Conservation (phyloP, 2,888 invertebrate genomes). For the Lamproptera curius region DNA sequence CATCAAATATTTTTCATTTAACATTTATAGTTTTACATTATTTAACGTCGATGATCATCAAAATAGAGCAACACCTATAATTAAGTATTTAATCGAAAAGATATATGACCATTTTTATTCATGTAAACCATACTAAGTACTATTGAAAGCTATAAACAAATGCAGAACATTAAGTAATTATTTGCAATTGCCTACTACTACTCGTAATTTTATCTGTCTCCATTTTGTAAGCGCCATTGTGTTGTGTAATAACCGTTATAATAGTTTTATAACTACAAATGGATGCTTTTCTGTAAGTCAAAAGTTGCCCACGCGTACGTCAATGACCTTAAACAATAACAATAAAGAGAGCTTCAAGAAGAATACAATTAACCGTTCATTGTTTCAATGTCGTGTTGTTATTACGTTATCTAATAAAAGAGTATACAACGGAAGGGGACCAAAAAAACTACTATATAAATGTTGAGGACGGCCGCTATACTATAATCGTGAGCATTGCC, state of each 20-base stretch:
- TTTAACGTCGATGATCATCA: too few relatives aligned
- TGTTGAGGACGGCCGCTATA: too few relatives aligned
- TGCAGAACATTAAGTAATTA: not conserved
- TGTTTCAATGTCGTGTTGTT: conserved; percentile 67
- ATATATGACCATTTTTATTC: not conserved
- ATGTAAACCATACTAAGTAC: not conserved
- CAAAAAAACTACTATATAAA: too few relatives aligned
- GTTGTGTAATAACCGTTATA: not conserved
- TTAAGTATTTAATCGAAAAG: too few relatives aligned
- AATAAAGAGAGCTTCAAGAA: conserved; percentile 44
- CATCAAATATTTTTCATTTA: too few relatives aligned
- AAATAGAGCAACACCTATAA: too few relatives aligned
- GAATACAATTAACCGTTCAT: conserved; percentile 66
- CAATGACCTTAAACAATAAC: conserved; percentile 44
- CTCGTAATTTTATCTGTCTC: not conserved
- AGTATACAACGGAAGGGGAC: too few relatives aligned
- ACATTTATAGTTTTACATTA: too few relatives aligned
- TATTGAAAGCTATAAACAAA: not conserved
- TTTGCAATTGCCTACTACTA: not conserved
- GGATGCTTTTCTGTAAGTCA: conserved; percentile 25
- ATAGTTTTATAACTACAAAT: not conserved
- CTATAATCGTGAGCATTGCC: too few relatives aligned
- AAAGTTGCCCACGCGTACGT: conserved; percentile 39
- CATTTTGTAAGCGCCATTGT: not conserved
- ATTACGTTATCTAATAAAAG: too few relatives aligned